Evolutionary conservation across 2,888 invertebrate species (phyloP).

Genomic region (Cantharis rustica): DNA sequence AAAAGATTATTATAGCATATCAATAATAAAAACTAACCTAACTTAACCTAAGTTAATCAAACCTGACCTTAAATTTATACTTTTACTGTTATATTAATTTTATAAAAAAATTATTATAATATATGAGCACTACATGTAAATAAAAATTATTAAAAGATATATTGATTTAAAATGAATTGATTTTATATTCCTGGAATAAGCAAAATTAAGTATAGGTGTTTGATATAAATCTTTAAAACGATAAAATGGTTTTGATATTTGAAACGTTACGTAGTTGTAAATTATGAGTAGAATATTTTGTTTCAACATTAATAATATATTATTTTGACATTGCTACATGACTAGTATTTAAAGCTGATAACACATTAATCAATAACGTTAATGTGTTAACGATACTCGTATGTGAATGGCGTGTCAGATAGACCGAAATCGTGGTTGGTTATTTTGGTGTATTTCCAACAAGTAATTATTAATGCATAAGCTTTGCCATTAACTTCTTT

Average conservation of each 20-base stretch:
- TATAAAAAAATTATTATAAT: too few species aligned
- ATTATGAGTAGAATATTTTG: neutral
- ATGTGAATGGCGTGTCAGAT: constrained; percentile 1
- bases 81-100: too few species aligned
- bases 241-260: neutral
- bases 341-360: constrained; percentile 8
- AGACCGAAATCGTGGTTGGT: constrained; percentile 3
- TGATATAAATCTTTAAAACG: neutral
- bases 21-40: too few species aligned
- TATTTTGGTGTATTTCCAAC: neutral
- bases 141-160: too few species aligned
- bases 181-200: too few species aligned
- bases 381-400: constrained; percentile 3
- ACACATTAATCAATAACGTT: constrained; percentile 9
- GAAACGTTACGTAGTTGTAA: neutral
- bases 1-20: too few species aligned
- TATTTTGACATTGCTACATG: constrained; percentile 1
- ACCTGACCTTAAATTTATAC: too few species aligned
- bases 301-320: constrained; percentile 11
- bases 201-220: neutral
- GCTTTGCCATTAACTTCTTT: neutral
- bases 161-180: too few species aligned
- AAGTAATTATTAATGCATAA: neutral
- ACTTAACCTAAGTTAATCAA: too few species aligned
- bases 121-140: too few species aligned